Base-by-base conservation (phyloP, 2,797 vertebrate genomes). In the Cryptoblepharus egeriae region DNA sequence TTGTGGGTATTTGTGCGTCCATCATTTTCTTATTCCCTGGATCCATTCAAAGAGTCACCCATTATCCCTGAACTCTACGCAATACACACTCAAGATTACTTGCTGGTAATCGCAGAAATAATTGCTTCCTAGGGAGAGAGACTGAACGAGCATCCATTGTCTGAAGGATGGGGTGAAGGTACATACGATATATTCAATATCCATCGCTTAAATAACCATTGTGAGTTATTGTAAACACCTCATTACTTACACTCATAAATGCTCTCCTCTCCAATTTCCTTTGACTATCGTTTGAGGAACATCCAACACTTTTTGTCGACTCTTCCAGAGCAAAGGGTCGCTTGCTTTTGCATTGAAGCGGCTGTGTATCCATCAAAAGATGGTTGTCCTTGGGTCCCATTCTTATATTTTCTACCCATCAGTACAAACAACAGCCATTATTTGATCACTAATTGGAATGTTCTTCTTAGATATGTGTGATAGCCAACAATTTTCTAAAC, bases 281-380 rank as follows among this genome's bases (percentile, higher is more conserved):
- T 73, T 79, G 35, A 65, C 45, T n/a, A n/a, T n/a, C n/a, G n/a
- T n/a, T n/a, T n/a, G n/a, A n/a, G n/a, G n/a, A n/a, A n/a, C 69
- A 87, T 60, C 10, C 58, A 88, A 35, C 6, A 11, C 81, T 49
- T 85, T 76, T 57, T 45, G 42, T 75, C 71, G 79, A 83, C 73
- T 52, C 55, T 89, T 92, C 79, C 82, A 82, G 73, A 83, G 64
- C n/a, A n/a, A n/a, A n/a, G n/a, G n/a, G n/a, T n/a, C n/a, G n/a
- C n/a, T 1, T 12, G 9, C 85, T 90, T 90, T 91, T 89, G 89
- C 90, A 87, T 88, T 91, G 93, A 94, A 92, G 90, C 60, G 87
- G 79, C 84, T 72, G 79, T 83, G 67, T 65, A 82, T 92, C 92
- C 92, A 95, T 90, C 76, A 90, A 79, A 81, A 90, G 39, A 63